A percentile compares a stretch with the other conserved stretches of the same genome.
Evolutionary conservation across 2,797 vertebrate genomes (phyloP).

Genomic region (Rhinophrynus dorsalis): DNA sequence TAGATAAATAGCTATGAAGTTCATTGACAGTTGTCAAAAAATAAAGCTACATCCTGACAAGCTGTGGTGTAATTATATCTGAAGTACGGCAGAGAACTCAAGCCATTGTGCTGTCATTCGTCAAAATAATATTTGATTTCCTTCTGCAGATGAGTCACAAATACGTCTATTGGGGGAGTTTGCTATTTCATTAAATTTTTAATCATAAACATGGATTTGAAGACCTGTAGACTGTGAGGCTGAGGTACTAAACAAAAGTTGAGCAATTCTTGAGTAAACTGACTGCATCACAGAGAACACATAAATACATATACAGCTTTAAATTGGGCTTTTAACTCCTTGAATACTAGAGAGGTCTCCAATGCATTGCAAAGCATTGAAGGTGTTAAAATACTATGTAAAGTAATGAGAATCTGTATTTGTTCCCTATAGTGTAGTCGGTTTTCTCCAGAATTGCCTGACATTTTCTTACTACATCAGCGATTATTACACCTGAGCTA

Average conservation of each 20-base stretch:
- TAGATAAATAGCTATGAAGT: background rate
- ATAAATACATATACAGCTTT: too few species aligned
- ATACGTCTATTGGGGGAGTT: background rate
- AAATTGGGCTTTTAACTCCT: too few species aligned
- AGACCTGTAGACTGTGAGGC: background rate
- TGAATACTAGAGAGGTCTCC: too few species aligned
- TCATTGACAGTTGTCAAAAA: background rate
- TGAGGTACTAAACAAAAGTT: too few species aligned
- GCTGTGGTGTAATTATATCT: conserved; percentile 8
- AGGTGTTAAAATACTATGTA: too few species aligned
- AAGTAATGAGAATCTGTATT: too few species aligned
- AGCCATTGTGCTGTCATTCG: background rate
- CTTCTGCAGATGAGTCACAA: conserved; percentile 1
- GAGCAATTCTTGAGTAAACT: too few species aligned
- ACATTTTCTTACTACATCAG: too few species aligned
- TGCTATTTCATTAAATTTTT: background rate
- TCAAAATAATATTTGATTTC: conserved; percentile 1
- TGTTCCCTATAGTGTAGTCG: too few species aligned
- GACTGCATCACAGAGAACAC: too few species aligned
- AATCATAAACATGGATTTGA: background rate
- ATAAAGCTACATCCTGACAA: conserved; percentile 1
- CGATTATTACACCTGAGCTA: background rate
- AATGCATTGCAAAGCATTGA: too few species aligned
- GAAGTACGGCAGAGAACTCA: background rate
- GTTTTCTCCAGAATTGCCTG: too few species aligned